phyloP scores from a whole-genome alignment of 2,113 vertebrate species.

The Geococcyx californianus region DNA sequence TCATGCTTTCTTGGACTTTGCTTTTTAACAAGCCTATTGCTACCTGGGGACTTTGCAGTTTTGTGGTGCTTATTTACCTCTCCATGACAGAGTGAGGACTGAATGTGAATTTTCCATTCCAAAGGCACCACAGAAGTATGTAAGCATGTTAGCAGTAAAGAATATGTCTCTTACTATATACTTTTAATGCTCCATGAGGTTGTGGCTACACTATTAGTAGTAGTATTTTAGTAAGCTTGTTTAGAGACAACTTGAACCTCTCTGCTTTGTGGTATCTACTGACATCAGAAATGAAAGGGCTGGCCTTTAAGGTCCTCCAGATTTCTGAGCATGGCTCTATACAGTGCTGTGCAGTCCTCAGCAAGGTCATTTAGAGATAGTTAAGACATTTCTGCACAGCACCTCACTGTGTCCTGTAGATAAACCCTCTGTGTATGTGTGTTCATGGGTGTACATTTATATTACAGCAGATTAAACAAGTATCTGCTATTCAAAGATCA shows the following conservation, averaged over 20 bases:
- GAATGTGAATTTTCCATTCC: background rate
- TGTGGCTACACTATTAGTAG: background rate
- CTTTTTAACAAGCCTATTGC: background rate
- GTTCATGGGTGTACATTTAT: background rate
- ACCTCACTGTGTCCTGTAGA: conserved; percentile 34
- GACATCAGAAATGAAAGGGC: background rate
- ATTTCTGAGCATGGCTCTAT: background rate
- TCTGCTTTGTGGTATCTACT: background rate
- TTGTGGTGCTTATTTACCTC: background rate
- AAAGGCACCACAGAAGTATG: background rate
- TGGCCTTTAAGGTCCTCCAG: background rate
- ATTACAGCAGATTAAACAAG: conserved; percentile 49
- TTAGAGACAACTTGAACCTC: background rate
- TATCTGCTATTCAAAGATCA: conserved; percentile 41
- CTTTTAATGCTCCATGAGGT: background rate
- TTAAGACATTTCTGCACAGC: conserved; percentile 31
- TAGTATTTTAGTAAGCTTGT: background rate
- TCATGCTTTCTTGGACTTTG: background rate
- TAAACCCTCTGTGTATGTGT: conserved; percentile 25
- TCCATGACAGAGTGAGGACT: background rate
- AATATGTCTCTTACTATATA: background rate
- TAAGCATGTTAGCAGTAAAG: background rate
- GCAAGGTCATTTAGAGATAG: conserved; percentile 21
- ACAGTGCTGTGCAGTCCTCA: background rate
- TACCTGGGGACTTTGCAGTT: background rate